A percentile compares a stretch with the other conserved stretches of the same genome.
Evolutionary conservation across 1,140 invertebrate species (phyloP).

Genomic region (Protaetia brevitarsis): DNA sequence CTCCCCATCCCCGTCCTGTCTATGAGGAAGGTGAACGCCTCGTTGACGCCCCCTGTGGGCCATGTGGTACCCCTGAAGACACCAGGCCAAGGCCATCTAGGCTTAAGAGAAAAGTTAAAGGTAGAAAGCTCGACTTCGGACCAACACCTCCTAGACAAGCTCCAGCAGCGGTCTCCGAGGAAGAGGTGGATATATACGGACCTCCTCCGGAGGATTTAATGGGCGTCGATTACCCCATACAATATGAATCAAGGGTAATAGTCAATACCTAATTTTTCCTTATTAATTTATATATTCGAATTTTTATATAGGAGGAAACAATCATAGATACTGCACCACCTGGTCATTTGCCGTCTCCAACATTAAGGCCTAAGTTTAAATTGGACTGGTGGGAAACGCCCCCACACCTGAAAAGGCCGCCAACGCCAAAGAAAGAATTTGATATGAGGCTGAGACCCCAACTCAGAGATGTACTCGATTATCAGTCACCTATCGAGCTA

Average conservation of each 20-base stretch:
- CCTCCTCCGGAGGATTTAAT: background rate
- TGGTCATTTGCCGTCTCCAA: slow-evolving; percentile 19
- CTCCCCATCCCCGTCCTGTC: background rate
- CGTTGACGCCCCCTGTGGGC: background rate
- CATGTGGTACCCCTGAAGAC: background rate
- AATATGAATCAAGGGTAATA: background rate
- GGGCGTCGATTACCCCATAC: background rate
- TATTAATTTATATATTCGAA: background rate
- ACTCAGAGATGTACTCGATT: background rate
- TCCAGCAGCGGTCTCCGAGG: background rate
- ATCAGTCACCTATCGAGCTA: background rate
- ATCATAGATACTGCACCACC: background rate
- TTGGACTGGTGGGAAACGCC: background rate
- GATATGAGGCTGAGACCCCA: background rate
- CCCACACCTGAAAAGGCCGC: background rate
- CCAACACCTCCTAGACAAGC: background rate
- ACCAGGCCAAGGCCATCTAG: background rate
- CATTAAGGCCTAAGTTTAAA: background rate
- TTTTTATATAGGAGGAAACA: background rate
- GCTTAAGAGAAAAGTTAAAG: background rate
- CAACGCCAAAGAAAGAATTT: background rate
- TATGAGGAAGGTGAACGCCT: background rate
- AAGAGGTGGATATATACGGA: slow-evolving; percentile 1
- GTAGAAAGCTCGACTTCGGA: background rate
- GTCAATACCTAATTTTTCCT: background rate